Conservation (phyloP, 2,113 vertebrate genomes). For the Siphamia tubifer region DNA sequence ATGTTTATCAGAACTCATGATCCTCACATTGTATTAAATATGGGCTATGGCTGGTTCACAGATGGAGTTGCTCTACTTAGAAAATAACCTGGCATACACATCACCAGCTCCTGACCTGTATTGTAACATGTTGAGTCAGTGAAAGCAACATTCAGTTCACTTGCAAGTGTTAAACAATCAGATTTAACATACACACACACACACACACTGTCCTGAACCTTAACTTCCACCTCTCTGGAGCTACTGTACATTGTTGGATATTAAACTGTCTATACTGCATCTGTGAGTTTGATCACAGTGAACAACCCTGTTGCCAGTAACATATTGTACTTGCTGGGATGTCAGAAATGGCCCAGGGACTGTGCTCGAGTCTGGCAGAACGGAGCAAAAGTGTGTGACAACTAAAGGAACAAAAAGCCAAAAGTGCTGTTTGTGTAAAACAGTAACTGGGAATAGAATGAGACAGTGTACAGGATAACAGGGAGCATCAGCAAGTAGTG, state of each 20-base stretch:
- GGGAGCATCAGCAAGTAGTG: neutral
- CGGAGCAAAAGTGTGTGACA: neutral
- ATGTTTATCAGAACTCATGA: too few species aligned
- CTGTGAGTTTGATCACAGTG: constrained; percentile 18
- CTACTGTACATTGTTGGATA: neutral
- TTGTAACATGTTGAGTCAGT: neutral
- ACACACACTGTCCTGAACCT: neutral
- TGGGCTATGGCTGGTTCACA: too few species aligned
- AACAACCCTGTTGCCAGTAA: constrained; percentile 18
- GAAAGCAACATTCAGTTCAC: neutral
- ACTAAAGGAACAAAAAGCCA: neutral
- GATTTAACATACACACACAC: neutral
- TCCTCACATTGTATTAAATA: too few species aligned
- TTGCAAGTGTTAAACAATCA: neutral
- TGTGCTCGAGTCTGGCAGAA: constrained; percentile 1
- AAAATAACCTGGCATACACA: neutral
- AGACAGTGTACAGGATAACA: neutral
- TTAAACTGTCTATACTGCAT: neutral
- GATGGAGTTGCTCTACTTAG: too few species aligned
- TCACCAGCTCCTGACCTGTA: neutral
- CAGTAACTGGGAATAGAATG: constrained; percentile 28
- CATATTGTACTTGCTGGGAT: constrained; percentile 31
- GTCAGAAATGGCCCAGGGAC: constrained; percentile 38
- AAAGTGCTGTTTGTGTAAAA: constrained; percentile 28
- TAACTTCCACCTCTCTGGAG: neutral